Evolutionary conservation across 2,113 vertebrate genomes (phyloP), one percentile per base, ranked within the genome.

Genomic region (Nanorana parkeri): DNA sequence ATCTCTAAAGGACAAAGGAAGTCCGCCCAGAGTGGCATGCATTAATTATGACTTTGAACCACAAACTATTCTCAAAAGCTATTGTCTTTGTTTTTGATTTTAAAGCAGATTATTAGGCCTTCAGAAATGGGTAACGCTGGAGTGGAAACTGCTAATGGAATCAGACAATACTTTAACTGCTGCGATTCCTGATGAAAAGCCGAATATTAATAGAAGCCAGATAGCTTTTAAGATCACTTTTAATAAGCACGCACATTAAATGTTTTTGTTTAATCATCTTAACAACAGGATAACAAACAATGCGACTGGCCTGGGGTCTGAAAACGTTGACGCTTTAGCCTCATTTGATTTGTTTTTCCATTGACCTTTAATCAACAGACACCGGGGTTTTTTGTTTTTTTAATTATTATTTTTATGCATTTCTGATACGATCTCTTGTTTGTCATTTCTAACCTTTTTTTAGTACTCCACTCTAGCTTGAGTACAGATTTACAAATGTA

Each of bases 211-310:
- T 56, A 47, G 73, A 73, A 60, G 68, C 60, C 79, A 68, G 51
- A 81, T 81, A 69, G 83, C 86, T 72, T 72, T 55, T 67, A 73
- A 77, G 60, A 77, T 85, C 85, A 21, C 68, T 80, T 68, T 47
- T 29, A 56, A 54, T 54, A 74, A 84, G 11, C 3, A 19, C 5
- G 32, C 67, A 83, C 84, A 85, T 83, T 84, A 84, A 85, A 85
- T 81, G 72, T 75, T 60, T 81, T 78, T 73, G 73, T 83, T 83
- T 84, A 84, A 77, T 87, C 79, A 87, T 86, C 84, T 86, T 56
- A 23, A 3, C 20, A 84, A 79, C 74, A 74, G 69, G 84, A 83
- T 64, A 80, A 82, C 69, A n/a, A 76, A 7, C 56, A 21, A 77
- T 54, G 67, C 21, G 4, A 84, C 83, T 83, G 67, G 68, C 36